Evolutionary conservation across 2,888 invertebrate genomes (phyloP).

Genomic region (Cerastis leucographa): DNA sequence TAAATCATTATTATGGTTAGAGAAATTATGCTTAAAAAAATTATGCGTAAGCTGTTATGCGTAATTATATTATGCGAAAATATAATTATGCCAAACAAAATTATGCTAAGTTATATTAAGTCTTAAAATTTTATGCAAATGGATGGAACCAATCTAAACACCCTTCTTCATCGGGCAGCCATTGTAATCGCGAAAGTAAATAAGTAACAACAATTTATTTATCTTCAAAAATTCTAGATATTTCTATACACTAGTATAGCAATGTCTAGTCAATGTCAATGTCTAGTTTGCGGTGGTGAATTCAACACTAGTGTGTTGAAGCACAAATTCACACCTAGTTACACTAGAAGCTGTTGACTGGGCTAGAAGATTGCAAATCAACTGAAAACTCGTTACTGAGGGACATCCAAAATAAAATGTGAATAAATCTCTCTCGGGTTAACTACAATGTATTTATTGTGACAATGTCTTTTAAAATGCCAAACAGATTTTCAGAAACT

Average conservation of each 20-base stretch:
- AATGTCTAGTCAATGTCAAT: too few relatives aligned
- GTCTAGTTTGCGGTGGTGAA: too few relatives aligned
- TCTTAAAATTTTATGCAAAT: too few relatives aligned
- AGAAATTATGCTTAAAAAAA: too few relatives aligned
- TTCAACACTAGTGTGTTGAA: neutral
- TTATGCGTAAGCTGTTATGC: too few relatives aligned
- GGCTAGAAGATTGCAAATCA: conserved; percentile 51
- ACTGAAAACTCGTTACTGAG: conserved; percentile 19
- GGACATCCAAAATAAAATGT: conserved; percentile 16
- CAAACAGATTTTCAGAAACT: neutral
- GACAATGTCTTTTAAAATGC: neutral
- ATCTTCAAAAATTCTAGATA: neutral
- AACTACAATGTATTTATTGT: neutral
- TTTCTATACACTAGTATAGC: too few relatives aligned
- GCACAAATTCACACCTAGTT: conserved; percentile 20
- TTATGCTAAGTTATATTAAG: too few relatives aligned
- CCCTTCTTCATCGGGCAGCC: neutral
- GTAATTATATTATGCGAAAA: too few relatives aligned
- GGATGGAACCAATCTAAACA: too few relatives aligned
- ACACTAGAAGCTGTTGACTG: conserved; percentile 47
- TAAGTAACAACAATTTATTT: neutral
- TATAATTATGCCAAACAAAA: too few relatives aligned
- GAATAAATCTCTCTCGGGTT: conserved; percentile 3
- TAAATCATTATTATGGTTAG: too few relatives aligned
- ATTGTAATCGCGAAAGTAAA: neutral